These are phyloP conservation scores for Dolichotis patagonum DNA, from an alignment of 2,113 vertebrate species.

Conservation along the genomic window DNA sequence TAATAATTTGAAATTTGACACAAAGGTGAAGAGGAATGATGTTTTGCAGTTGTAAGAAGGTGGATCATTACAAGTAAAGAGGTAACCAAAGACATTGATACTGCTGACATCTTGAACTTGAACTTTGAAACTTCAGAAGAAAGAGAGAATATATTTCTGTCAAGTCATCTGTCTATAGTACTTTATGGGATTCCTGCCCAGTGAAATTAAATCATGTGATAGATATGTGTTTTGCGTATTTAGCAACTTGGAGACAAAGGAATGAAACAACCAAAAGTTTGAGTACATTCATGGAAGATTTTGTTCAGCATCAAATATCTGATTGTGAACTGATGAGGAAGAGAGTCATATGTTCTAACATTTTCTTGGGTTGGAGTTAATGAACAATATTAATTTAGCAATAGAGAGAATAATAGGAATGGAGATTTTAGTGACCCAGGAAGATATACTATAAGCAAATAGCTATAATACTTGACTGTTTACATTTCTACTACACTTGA, in stretches of 20 bases:
- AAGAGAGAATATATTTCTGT: not conserved
- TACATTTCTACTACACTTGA: not conserved
- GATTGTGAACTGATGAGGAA: not conserved
- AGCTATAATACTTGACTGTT: not conserved
- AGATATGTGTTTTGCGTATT: not conserved
- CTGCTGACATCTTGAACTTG: not conserved
- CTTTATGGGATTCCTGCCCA: not conserved
- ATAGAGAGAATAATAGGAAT: not conserved
- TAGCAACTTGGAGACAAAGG: not conserved
- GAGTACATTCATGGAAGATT: not conserved
- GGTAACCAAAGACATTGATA: not conserved
- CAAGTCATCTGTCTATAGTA: not conserved
- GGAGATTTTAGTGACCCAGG: not conserved
- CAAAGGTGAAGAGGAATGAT: not conserved
- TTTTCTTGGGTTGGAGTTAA: not conserved
- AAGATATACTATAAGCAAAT: not conserved
- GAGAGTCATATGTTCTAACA: not conserved
- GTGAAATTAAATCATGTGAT: not conserved
- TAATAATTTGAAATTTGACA: not conserved
- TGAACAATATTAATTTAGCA: not conserved
- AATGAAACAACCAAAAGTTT: not conserved
- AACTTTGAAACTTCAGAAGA: not conserved
- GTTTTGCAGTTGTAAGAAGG: not conserved
- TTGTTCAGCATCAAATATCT: not conserved
- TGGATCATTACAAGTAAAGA: not conserved